A percentile compares a stretch with the other conserved stretches of the same genome.
phyloP scores from a whole-genome alignment of 2,113 vertebrate genomes.

The Gadus chalcogrammus region DNA sequence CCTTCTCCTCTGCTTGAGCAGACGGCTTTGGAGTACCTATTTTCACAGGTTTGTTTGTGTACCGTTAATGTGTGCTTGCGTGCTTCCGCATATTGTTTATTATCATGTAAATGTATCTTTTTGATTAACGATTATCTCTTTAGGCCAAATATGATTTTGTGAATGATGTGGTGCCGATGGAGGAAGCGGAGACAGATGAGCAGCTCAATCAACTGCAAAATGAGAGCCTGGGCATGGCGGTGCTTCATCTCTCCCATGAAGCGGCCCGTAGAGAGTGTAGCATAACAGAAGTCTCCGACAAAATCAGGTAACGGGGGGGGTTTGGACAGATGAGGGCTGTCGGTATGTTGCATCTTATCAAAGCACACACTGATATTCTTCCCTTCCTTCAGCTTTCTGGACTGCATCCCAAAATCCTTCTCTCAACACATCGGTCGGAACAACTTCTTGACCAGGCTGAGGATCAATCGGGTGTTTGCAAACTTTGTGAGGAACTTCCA shows the following conservation, averaged over 20 bases:
- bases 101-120: background rate
- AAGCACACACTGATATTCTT: background rate
- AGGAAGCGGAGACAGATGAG: slow-evolving; percentile 69
- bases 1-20: slow-evolving; percentile 77
- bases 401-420: slow-evolving; percentile 86
- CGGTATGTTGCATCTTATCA: background rate
- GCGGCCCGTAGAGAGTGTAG: slow-evolving; percentile 69
- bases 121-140: slow-evolving; percentile 2
- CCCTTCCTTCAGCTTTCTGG: slow-evolving; percentile 74
- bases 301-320: slow-evolving; percentile 71
- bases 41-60: slow-evolving; percentile 77
- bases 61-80: background rate
- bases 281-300: slow-evolving; percentile 80
- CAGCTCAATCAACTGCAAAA: slow-evolving; percentile 83
- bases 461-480: slow-evolving; percentile 77
- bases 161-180: slow-evolving; percentile 76
- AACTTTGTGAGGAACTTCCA: slow-evolving; percentile 82
- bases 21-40: slow-evolving; percentile 85
- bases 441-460: slow-evolving; percentile 77
- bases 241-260: slow-evolving; percentile 84
- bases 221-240: slow-evolving; percentile 91
- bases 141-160: slow-evolving; percentile 90
- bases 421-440: slow-evolving; percentile 75
- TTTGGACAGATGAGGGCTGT: background rate
- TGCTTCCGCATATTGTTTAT: background rate